Percentiles rank a stretch among this genome's conserved stretches.
Evolutionary conservation across 1,140 invertebrate species (phyloP).

Genomic region (Macrotrachela quadricornifera): DNA sequence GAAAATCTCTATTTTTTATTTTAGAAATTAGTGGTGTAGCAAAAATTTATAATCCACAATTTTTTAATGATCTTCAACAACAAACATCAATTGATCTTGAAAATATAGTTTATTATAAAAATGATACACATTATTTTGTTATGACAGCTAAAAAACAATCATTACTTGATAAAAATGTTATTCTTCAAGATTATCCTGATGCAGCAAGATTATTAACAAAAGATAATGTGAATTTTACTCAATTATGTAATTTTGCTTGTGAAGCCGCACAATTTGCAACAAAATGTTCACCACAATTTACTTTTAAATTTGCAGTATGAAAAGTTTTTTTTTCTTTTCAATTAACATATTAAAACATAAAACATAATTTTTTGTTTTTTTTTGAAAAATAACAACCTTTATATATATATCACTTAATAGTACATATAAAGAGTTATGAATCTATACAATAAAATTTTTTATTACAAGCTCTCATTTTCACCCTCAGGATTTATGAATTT

Average conservation of each 20-base stretch:
- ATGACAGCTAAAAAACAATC: constrained; percentile 96
- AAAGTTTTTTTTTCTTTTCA: no score
- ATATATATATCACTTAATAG: no score
- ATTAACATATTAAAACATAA: no score
- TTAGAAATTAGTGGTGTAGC: constrained; percentile 81
- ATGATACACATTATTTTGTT: constrained; percentile 96
- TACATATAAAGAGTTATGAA: no score
- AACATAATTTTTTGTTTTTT: no score
- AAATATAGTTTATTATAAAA: constrained; percentile 91
- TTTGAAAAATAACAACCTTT: no score
- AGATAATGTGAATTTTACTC: constrained; percentile 64
- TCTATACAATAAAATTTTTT: no score
- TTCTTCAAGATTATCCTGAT: constrained; percentile 42
- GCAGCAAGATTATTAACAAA: not conserved
- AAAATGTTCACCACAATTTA: constrained; percentile 52
- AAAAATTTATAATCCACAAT: constrained; percentile 94
- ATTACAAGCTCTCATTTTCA: no score
- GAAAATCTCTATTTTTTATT: no score
- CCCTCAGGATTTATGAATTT: no score
- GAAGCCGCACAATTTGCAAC: constrained; percentile 92
- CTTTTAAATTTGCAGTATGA: constrained; percentile 58
- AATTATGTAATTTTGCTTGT: constrained; percentile 53
- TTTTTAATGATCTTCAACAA: constrained; percentile 53
- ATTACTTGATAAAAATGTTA: constrained; percentile 67
- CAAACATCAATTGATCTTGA: constrained; percentile 83